These are phyloP conservation scores for Metellina segmentata DNA, from an alignment of 2,888 invertebrate species.

Conservation along the genomic window DNA sequence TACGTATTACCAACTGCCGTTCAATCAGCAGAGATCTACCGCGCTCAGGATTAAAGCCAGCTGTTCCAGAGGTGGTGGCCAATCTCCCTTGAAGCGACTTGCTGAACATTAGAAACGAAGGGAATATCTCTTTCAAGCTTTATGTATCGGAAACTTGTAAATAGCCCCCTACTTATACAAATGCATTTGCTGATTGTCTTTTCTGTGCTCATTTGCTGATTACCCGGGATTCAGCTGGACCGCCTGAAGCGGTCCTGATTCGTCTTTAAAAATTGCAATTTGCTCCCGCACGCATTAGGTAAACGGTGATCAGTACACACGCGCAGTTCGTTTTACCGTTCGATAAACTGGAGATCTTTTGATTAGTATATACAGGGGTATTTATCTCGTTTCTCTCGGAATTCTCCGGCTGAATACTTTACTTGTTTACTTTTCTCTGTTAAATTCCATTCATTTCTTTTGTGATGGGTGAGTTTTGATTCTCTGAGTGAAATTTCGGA, in stretches of 20 bases:
- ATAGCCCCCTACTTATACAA: conserved; percentile 34
- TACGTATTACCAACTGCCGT: conserved; percentile 50
- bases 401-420: no score
- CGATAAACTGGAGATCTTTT: no score
- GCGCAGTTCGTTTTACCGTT: no score
- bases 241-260: neutral
- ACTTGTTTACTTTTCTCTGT: no score
- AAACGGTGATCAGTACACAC: no score
- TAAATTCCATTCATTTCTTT: no score
- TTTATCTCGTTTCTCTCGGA: no score
- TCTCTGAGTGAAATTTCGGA: no score
- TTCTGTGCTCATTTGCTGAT: conserved; percentile 18
- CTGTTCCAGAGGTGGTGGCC: conserved; percentile 13
- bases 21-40: conserved; percentile 3
- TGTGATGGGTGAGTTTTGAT: no score
- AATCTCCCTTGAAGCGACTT: neutral
- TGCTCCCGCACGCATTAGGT: no score
- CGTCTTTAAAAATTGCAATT: no score
- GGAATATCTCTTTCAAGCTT: conserved; percentile 25
- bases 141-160: conserved; percentile 31
- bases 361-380: no score
- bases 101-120: neutral
- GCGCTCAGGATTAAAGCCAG: neutral
- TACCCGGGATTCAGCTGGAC: neutral
- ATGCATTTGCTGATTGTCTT: conserved; percentile 38